Base-by-base conservation (phyloP, 1,140 invertebrate species). In the Agrypnia vestita region DNA sequence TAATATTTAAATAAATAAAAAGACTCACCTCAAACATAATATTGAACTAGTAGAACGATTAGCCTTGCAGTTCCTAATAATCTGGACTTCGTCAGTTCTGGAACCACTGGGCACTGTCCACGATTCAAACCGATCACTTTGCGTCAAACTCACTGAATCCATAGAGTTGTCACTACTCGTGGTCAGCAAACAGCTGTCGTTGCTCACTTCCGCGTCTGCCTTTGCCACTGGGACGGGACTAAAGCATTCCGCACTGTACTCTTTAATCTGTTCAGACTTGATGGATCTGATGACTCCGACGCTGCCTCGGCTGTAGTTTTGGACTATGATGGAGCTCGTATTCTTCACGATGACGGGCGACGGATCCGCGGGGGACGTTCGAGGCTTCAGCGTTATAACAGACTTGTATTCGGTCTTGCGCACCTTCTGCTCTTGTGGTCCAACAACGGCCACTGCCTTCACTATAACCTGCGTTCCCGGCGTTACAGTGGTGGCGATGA, bases 381-480 rank as follows among this genome's bases (percentile, higher is more conserved):
- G 46, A 11, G 46, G 69, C 10, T 49, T n/a, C 69, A n/a, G 17
- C 10, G 69, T 53, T 17, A 72, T 72, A 15, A 72, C 69, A 3
- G 49, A 72, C 25, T 35, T 35, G 25, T 35, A 35, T 10, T 51
- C 46, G 4, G 44, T 13, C 4, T 46, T 43, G 13, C 8, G 35
- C 47, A 9, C 19, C 10, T 7, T 7, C 49, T 72, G 15, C 11
- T 72, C 49, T n/a, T 69, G 64, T 8, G 64, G 64, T 17, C 19
- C 44, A n/a, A 53, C 13, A 8, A 51, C 47, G 13, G 69, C n/a
- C n/a, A 72, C 69, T 0, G 69, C 69, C 19, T 72, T 72, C 7
- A 72, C 47, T n/a, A 72, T 72, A 3, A 72, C 69, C 21, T 49
- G 69, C 7, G 46, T 72, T 17, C 49, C 69, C 46, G 69, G 69